phyloP scores from a whole-genome alignment of 37 sponge, comb jelly and placozoan species.

The Spongilla lacustris region DNA sequence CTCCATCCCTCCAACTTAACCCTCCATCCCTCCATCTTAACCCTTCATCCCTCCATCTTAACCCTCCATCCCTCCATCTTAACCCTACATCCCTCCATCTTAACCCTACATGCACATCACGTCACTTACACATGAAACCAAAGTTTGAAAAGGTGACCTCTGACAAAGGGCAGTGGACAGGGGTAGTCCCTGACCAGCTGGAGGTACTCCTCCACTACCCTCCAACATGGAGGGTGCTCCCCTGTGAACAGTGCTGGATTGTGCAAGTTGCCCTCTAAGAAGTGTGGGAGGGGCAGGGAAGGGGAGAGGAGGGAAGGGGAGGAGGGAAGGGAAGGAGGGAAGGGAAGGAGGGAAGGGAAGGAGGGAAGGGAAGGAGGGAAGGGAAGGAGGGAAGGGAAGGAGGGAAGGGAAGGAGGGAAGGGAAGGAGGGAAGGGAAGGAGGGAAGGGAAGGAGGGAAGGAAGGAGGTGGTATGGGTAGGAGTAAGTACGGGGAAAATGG shows the following conservation, averaged over 20 bases:
- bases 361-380: not conserved
- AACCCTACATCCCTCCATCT: too few species aligned
- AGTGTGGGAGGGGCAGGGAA: not conserved
- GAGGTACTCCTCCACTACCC: slow-evolving; percentile 86
- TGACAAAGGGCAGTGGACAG: slow-evolving; percentile 62
- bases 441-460: not conserved
- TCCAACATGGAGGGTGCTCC: slow-evolving; percentile 83
- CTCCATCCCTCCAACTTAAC: too few species aligned
- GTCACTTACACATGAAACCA: slow-evolving; percentile 85
- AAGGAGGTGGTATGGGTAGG: not conserved
- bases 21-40: too few species aligned
- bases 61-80: too few species aligned
- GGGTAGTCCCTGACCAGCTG: slow-evolving; percentile 77
- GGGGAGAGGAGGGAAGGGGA: not conserved
- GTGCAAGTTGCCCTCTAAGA: slow-evolving; percentile 83
- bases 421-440: too few species aligned
- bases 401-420: not conserved
- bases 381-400: not conserved
- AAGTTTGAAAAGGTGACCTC: slow-evolving; percentile 96
- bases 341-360: not conserved
- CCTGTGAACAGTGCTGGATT: slow-evolving; percentile 96
- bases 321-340: not conserved
- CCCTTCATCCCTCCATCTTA: too few species aligned
- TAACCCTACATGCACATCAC: too few species aligned
- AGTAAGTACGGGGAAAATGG: too few species aligned